These are phyloP conservation scores for Agonopterix heracliana DNA, from an alignment of 2,888 invertebrate genomes.

Conservation along the genomic window DNA sequence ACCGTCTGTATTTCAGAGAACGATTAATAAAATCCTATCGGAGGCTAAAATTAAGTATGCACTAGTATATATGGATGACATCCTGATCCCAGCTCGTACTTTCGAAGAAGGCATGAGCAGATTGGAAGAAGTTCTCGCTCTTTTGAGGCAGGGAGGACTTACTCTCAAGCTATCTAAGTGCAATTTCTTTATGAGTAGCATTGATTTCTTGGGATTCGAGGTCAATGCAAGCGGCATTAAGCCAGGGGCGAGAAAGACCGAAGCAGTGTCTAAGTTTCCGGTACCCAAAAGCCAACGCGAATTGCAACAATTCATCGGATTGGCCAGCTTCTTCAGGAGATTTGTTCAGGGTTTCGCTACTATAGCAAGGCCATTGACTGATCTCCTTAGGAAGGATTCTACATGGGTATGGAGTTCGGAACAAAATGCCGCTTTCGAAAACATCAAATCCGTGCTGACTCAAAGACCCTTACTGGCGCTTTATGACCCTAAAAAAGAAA, in stretches of 20 bases:
- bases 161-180: conserved; percentile 2
- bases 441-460: neutral
- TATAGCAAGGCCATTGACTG: neutral
- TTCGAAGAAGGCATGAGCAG: neutral
- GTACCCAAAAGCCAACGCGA: neutral
- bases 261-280: neutral
- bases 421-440: neutral
- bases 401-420: neutral
- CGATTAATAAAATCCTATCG: conserved; percentile 26
- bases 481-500: neutral
- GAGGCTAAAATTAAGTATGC: neutral
- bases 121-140: neutral
- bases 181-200: conserved; percentile 1
- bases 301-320: no score
- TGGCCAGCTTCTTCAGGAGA: neutral
- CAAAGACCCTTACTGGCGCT: neutral
- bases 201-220: neutral
- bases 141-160: neutral
- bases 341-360: neutral
- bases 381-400: neutral
- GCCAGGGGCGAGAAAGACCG: neutral
- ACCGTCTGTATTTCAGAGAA: conserved; percentile 34
- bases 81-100: neutral
- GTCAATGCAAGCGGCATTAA: neutral
- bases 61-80: neutral